These are phyloP conservation scores for Protomyctophum bolini DNA, from an alignment of 2,113 vertebrate genomes.

Conservation along the genomic window DNA sequence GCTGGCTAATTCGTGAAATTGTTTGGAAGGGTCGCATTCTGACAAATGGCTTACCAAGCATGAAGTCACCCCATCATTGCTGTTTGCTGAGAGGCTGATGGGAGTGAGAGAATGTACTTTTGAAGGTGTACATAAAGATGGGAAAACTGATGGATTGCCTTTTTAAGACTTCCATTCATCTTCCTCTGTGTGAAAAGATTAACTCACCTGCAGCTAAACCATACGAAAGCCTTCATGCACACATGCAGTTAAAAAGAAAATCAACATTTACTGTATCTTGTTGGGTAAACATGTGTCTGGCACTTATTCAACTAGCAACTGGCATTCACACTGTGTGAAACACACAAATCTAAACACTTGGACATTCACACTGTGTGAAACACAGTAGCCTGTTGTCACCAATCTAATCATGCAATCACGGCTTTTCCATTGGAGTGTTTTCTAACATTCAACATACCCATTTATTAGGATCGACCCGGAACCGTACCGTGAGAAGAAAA, in stretches of 20 bases:
- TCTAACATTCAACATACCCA: not conserved
- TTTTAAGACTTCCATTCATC: slow-evolving; percentile 24
- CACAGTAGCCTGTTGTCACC: not conserved
- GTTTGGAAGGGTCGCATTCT: slow-evolving; percentile 34
- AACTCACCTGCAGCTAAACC: not conserved
- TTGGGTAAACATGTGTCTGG: no score
- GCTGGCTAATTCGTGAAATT: slow-evolving; percentile 46
- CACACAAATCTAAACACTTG: no score
- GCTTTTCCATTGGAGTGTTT: not conserved
- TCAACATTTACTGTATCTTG: no score
- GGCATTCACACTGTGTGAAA: no score
- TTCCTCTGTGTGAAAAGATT: slow-evolving; percentile 41
- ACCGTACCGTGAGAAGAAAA: no score
- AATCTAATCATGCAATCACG: not conserved
- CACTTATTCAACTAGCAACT: no score
- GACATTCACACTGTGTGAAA: no score
- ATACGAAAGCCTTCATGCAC: no score
- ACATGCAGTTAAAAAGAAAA: no score
- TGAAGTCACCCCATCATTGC: slow-evolving; percentile 1
- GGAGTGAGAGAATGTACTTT: slow-evolving; percentile 25
- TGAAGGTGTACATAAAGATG: slow-evolving; percentile 20
- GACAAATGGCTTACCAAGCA: slow-evolving; percentile 7
- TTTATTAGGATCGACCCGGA: not conserved
- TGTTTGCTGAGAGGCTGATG: slow-evolving; percentile 19
- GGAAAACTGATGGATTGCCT: slow-evolving; percentile 46